These are phyloP conservation scores for Sphenodon punctatus DNA, from an alignment of 2,797 vertebrate species.

Conservation along the genomic window DNA sequence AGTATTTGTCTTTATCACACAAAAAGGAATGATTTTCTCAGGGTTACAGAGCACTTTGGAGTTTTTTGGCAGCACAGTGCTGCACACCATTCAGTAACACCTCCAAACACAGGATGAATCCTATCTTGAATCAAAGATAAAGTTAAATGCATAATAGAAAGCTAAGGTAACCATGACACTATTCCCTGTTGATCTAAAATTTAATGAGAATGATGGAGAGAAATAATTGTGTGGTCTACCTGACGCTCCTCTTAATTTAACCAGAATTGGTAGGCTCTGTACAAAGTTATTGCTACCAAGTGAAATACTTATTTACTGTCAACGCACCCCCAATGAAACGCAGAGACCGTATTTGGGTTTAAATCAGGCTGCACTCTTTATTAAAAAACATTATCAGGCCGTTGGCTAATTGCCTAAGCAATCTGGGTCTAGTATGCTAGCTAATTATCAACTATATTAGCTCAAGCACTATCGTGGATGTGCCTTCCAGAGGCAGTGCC, in stretches of 20 bases:
- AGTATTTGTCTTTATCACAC: conserved; percentile 60
- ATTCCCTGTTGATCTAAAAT: conserved; percentile 69
- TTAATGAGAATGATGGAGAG: conserved; percentile 70
- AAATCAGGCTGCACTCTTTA: too few relatives aligned
- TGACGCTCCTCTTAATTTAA: conserved; percentile 68
- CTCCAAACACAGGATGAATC: conserved; percentile 30
- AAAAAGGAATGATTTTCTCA: conserved; percentile 48
- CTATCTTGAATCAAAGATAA: conserved; percentile 38
- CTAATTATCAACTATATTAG: too few relatives aligned
- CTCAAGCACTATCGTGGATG: too few relatives aligned
- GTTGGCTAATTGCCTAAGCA: too few relatives aligned
- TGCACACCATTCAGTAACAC: conserved; percentile 4
- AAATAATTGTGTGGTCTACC: conserved; percentile 61
- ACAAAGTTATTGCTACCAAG: conserved; percentile 53
- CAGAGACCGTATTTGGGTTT: too few relatives aligned
- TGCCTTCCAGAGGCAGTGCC: too few relatives aligned
- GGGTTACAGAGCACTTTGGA: conserved; percentile 51
- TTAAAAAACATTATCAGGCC: too few relatives aligned
- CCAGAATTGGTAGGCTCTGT: conserved; percentile 45
- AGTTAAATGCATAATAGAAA: conserved; percentile 45
- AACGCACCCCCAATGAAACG: too few relatives aligned
- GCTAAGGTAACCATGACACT: conserved; percentile 53
- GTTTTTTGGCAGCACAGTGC: conserved; percentile 31
- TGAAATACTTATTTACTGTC: conserved; percentile 46
- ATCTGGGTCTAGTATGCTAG: too few relatives aligned